Base-by-base conservation (phyloP, 2,888 invertebrate species). In the Serripes groenlandicus region DNA sequence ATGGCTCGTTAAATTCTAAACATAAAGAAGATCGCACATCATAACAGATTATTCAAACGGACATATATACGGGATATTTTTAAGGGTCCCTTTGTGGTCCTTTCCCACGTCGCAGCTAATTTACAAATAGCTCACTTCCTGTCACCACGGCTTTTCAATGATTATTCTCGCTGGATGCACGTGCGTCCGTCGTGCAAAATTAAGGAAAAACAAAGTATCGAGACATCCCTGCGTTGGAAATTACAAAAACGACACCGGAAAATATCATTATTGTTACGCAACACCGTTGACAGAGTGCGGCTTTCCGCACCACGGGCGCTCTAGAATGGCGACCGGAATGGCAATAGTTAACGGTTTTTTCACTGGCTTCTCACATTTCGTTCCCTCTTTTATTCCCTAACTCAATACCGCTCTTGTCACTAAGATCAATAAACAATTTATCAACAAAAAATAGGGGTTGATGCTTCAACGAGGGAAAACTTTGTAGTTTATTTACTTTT, bases 251-350 rank as follows among this genome's bases (percentile, higher is more conserved):
- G 66, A 30, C 52, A 76, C 28, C 76, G 76, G 69, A 76, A 76
- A 21, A 60, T 60, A 58, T 70, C 32, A 69, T 60, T 58, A 76
- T 37, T 49, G 75, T 70, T 76, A 76, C 69, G 69, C 58, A 70
- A 70, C 70, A 60, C 69, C 58, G 58, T 35, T 23, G 76, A 76
- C 76, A 76, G 60, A 68, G 54, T 54, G 35, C 42, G 60, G 58
- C 60, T 42, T 69, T 69, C 69, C 69, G 69, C 69, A 37, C 76
- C 23, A 42, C 49, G 60, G 37, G 76, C 60, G 30, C 58, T 21
- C 21, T 58, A 76, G 69, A 76, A 76, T 34, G 28, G 54, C 21
- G 26, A 11, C 34, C 11, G 32, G 35, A 4, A 62, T 62, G 62
- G 34, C 62, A 62, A 34, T 34, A 15, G 62, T 62, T 34, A 34